These are phyloP conservation scores for Lepas anatifera DNA, from an alignment of 2,888 invertebrate genomes.

Conservation along the genomic window DNA sequence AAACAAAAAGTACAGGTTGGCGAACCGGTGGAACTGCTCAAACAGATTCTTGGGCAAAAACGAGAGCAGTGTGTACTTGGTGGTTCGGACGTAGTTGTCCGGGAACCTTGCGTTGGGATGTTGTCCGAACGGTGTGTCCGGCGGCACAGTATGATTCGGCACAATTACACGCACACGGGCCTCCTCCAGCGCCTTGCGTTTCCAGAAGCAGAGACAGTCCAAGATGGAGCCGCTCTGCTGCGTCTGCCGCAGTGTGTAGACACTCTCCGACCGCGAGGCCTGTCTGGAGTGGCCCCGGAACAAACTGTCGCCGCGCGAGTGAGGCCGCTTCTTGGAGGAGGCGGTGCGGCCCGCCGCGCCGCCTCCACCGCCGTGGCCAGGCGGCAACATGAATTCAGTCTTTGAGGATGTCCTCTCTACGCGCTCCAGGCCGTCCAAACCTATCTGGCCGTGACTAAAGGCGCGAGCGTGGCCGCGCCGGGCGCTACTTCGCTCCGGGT, in stretches of 20 bases:
- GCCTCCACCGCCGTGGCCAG: slow-evolving; percentile 57
- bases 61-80: slow-evolving; percentile 84
- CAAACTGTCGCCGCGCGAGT: background rate
- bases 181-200: slow-evolving; percentile 33
- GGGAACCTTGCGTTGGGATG: slow-evolving; percentile 73
- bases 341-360: slow-evolving; percentile 9
- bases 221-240: slow-evolving; percentile 25
- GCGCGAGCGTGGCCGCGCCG: slow-evolving; percentile 63
- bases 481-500: slow-evolving; percentile 43
- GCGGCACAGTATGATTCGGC: slow-evolving; percentile 73
- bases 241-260: slow-evolving; percentile 71
- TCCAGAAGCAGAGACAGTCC: slow-evolving; percentile 31
- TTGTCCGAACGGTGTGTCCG: slow-evolving; percentile 61
- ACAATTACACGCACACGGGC: slow-evolving; percentile 52
- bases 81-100: slow-evolving; percentile 77
- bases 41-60: slow-evolving; percentile 92
- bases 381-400: slow-evolving; percentile 78
- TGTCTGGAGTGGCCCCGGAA: slow-evolving; percentile 61
- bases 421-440: slow-evolving; percentile 46
- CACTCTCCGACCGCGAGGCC: slow-evolving; percentile 76
- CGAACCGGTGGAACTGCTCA: slow-evolving; percentile 95
- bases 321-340: background rate
- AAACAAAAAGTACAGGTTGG: slow-evolving; percentile 94
- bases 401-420: slow-evolving; percentile 66
- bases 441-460: slow-evolving; percentile 75